Evolutionary conservation across 2,113 vertebrate genomes (phyloP).

Genomic region (Axis porcinus): DNA sequence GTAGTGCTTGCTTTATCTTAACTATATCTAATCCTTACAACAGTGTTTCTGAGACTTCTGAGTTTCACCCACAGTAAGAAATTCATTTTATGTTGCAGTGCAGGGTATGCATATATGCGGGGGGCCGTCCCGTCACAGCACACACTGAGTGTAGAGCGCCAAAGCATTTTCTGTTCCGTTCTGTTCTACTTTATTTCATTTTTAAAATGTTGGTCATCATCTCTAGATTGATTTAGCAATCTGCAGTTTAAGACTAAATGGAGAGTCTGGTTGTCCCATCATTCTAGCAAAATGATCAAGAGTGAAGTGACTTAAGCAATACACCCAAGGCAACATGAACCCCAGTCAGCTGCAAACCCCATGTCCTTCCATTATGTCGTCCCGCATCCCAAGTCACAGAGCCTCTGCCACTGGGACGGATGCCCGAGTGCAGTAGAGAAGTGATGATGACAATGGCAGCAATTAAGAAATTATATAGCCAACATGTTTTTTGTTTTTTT

Average conservation of each 20-base stretch:
- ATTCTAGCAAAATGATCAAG: background rate
- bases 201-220: background rate
- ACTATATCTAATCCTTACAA: background rate
- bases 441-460: background rate
- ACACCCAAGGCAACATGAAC: background rate
- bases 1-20: background rate
- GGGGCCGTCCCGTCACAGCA: background rate
- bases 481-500: background rate
- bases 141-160: background rate
- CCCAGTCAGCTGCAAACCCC: background rate
- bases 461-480: background rate
- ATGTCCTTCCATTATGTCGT: background rate
- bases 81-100: background rate
- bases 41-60: background rate
- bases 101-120: accelerated
- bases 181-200: background rate
- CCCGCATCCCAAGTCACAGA: background rate
- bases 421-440: background rate
- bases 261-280: background rate
- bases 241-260: background rate
- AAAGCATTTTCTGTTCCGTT: background rate
- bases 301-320: background rate
- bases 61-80: background rate
- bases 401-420: background rate
- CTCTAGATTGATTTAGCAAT: background rate